Conservation (phyloP, 2,113 vertebrate species). For the Meles meles region DNA sequence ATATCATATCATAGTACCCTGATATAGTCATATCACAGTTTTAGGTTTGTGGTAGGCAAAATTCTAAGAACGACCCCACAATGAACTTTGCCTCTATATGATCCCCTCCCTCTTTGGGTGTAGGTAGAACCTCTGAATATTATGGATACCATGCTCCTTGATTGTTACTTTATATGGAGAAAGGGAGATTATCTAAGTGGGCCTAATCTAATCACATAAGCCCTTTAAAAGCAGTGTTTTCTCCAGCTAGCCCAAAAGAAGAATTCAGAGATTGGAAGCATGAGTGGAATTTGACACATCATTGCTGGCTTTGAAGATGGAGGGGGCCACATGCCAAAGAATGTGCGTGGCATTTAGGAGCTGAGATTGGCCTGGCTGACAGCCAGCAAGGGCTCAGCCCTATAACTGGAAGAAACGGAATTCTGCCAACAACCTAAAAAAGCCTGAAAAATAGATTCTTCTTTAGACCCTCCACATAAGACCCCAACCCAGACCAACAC, state of each 20-base stretch:
- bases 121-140: background rate
- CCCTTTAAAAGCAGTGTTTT: background rate
- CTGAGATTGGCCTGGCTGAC: background rate
- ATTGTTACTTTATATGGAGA: background rate
- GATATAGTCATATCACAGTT: background rate
- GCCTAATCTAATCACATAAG: background rate
- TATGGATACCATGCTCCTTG: background rate
- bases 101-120: background rate
- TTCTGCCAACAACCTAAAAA: background rate
- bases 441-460: background rate
- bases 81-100: background rate
- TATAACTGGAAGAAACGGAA: background rate
- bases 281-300: background rate
- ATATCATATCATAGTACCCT: no score
- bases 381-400: background rate
- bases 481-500: background rate
- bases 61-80: background rate
- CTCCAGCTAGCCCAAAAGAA: background rate
- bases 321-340: background rate
- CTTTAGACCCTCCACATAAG: background rate
- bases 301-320: background rate
- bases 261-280: background rate
- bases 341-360: background rate
- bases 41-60: background rate
- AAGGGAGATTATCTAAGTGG: background rate